A percentile compares a stretch with the other conserved stretches of the same genome.
Conservation (phyloP, 2,797 vertebrate genomes). For the Columba guinea region DNA sequence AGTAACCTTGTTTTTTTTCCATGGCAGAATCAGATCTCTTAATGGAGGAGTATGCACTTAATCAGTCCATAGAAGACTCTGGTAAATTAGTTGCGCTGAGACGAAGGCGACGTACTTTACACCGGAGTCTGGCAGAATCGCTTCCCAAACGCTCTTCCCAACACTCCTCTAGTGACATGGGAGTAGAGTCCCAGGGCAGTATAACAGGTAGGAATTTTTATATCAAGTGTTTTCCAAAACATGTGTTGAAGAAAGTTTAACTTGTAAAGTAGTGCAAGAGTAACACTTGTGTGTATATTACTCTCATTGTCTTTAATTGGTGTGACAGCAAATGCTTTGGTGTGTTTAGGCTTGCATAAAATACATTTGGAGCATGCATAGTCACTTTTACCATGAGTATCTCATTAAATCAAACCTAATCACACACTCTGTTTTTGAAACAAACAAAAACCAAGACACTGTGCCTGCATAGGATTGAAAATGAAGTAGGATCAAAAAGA, state of each 20-base stretch:
- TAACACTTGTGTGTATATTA: not conserved
- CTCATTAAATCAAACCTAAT: not conserved
- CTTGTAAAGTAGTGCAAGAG: not conserved
- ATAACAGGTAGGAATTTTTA: conserved; percentile 64
- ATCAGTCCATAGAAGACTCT: conserved; percentile 81
- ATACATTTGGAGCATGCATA: not conserved
- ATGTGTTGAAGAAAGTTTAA: not conserved
- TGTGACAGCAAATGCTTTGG: not conserved
- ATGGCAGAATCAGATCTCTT: conserved; percentile 86
- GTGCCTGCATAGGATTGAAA: not conserved
- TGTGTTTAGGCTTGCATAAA: not conserved
- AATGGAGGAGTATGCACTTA: conserved; percentile 87
- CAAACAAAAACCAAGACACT: not conserved
- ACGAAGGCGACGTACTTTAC: conserved; percentile 85
- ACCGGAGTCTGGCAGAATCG: conserved; percentile 80
- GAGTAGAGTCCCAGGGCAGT: conserved; percentile 63
- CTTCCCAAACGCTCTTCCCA: conserved; percentile 79
- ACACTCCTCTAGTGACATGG: conserved; percentile 72
- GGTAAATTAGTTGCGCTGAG: conserved; percentile 83
- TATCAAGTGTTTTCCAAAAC: not conserved
- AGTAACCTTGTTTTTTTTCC: not conserved
- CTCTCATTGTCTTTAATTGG: not conserved
- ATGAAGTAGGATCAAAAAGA: not conserved
- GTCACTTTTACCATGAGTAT: not conserved
- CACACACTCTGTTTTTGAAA: not conserved